A percentile compares a stretch with the other conserved stretches of the same genome.
phyloP scores from a whole-genome alignment of 2,797 vertebrate species.

The Botia kubotai region DNA sequence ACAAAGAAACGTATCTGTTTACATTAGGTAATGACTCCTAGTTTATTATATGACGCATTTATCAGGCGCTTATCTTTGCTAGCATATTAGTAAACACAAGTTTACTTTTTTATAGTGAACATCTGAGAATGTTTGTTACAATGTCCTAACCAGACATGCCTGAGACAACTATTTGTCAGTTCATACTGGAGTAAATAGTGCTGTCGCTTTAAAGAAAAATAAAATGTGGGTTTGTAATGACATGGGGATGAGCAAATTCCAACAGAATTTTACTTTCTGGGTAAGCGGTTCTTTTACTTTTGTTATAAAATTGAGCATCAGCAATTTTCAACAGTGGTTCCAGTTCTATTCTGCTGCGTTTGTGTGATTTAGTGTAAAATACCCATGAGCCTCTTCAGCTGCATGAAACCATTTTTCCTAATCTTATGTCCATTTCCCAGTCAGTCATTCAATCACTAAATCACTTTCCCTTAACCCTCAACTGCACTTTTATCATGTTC shows the following conservation, averaged over 20 bases:
- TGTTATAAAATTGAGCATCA: background rate
- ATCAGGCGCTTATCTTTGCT: background rate
- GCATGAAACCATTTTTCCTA: slow-evolving; percentile 14
- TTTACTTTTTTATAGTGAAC: background rate
- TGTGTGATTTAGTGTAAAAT: background rate
- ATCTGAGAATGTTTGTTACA: background rate
- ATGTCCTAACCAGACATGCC: background rate
- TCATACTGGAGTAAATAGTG: background rate
- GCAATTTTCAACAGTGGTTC: background rate
- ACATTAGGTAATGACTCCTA: slow-evolving; percentile 23
- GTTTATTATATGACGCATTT: slow-evolving; percentile 15
- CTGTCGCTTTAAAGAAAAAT: too few species aligned
- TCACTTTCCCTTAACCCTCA: background rate
- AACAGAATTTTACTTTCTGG: too few species aligned
- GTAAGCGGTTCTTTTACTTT: too few species aligned
- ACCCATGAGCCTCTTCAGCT: slow-evolving; percentile 2
- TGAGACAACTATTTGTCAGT: background rate
- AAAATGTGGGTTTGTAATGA: too few species aligned
- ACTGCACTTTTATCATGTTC: slow-evolving; percentile 14
- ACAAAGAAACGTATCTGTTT: slow-evolving; percentile 18
- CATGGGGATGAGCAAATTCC: too few species aligned
- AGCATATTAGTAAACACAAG: slow-evolving; percentile 4
- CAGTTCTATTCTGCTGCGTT: background rate
- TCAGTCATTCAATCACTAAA: slow-evolving; percentile 22
- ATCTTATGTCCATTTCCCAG: slow-evolving; percentile 30